Evolutionary conservation across 2,797 vertebrate species (phyloP), one percentile per base, ranked within the genome.

Genomic region (Hirundo rustica): DNA sequence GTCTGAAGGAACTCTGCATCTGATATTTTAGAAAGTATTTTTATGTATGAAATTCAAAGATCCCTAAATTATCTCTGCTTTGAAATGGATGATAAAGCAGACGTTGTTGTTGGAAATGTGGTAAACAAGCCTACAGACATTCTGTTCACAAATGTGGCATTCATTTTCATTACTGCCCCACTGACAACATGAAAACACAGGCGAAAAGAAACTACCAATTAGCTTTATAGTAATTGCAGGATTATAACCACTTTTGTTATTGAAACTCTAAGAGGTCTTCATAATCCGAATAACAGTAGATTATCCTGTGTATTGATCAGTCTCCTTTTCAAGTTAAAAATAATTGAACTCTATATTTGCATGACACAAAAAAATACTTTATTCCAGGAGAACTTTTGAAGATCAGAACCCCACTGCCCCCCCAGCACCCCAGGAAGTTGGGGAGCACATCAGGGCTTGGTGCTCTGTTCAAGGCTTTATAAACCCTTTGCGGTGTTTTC

Each of bases 101-200:
- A 97, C 93, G 92, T 92, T 97, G 96, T 97, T 97, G 97, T 95
- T 92, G 95, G 93, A 95, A 95, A 95, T 93, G 95, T 89, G 75
- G 95, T 97, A 96, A 97, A 97, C 95, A 97, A 97, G 96, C 97
- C 97, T 96, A 96, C 96, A 96, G 98, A 96, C 96, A 85, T 96
- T 96, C 97, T 97, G 97, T 93, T 97, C 96, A 76, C 97, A 96
- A 94, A 92, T 44, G 86, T 93, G 96, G 97, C 95, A 67, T 95
- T 95, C 92, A 72, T 96, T 97, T 97, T 96, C 96, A 82, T 94
- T 93, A 95, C 96, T 95, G 96, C 95, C 97, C 97, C 94, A 88
- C 95, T 91, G 95, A 96, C 76, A 95, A 92, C 97, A 96, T 36
- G 84, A 93, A 97, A 97, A 96, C 95, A 95, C 58, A 67, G 62